A percentile compares a stretch with the other conserved stretches of the same genome.
phyloP scores from a whole-genome alignment of 2,888 invertebrate genomes.

The Epicampocera succincta region DNA sequence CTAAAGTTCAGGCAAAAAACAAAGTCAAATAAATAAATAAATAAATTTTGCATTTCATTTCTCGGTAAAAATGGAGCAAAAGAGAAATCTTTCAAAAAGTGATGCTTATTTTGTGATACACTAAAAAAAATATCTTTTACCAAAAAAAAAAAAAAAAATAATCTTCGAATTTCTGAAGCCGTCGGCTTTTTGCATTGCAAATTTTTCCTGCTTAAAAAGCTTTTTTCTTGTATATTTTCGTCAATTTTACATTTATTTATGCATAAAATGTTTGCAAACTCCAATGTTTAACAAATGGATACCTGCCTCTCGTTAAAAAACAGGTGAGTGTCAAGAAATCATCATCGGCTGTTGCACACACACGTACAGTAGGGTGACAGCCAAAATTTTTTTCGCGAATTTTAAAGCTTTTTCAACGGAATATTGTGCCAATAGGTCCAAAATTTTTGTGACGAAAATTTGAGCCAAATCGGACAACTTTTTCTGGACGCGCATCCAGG shows the following conservation, averaged over 20 bases:
- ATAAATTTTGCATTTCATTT: conserved; percentile 29
- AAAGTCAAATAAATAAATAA: conserved; percentile 6
- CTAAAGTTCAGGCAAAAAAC: background rate
- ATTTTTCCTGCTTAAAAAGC: background rate
- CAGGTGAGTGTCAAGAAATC: conserved; percentile 39
- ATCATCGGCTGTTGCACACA: conserved; percentile 12
- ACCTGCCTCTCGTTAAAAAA: conserved; percentile 26
- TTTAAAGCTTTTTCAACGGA: too few species aligned
- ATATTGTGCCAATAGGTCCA: too few species aligned
- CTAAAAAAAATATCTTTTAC: background rate
- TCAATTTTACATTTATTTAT: conserved; percentile 26
- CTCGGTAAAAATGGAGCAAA: background rate
- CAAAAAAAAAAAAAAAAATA: background rate
- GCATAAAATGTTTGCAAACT: conserved; percentile 36
- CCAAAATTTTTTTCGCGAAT: too few species aligned
- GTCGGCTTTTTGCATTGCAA: conserved; percentile 50
- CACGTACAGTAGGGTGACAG: too few species aligned
- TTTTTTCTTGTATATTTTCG: background rate
- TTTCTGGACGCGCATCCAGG: too few species aligned
- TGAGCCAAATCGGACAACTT: too few species aligned
- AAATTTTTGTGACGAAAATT: too few species aligned
- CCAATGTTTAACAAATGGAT: conserved; percentile 54
- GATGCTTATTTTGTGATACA: conserved; percentile 40
- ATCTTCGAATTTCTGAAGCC: conserved; percentile 38
- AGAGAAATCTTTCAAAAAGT: conserved; percentile 36